A percentile compares a stretch with the other conserved stretches of the same genome.
These are phyloP conservation scores for Drosophila formosana DNA, from an alignment of 2,888 invertebrate genomes.

Conservation along the genomic window DNA sequence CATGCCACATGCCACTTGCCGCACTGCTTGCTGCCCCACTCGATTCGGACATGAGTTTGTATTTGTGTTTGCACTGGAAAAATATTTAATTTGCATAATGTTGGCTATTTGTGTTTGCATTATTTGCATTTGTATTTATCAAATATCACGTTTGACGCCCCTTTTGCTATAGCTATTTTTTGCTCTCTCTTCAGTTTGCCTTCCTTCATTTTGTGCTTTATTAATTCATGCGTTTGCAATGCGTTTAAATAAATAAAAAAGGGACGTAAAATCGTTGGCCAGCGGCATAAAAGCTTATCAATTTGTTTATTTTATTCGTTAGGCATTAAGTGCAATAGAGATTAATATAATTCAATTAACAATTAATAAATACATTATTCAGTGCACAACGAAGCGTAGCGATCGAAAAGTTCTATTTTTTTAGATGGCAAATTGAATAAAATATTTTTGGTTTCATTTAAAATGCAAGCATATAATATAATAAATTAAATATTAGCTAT, in stretches of 20 bases:
- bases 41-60: conserved; percentile 40
- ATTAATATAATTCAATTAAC: conserved; percentile 35
- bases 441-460: neutral
- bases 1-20: conserved; percentile 14
- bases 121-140: conserved; percentile 63
- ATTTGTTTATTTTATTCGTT: conserved; percentile 6
- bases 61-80: conserved; percentile 56
- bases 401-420: neutral
- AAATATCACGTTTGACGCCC: conserved; percentile 35
- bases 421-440: neutral
- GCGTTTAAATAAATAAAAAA: conserved; percentile 25
- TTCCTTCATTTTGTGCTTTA: conserved; percentile 19
- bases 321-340: neutral
- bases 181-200: neutral
- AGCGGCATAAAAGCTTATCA: conserved; percentile 18
- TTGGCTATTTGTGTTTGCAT: conserved; percentile 62
- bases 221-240: conserved; percentile 34
- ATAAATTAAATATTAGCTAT: too few species aligned
- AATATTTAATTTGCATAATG: conserved; percentile 80
- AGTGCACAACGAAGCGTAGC: conserved; percentile 6
- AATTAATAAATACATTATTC: conserved; percentile 31
- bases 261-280: neutral
- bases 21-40: conserved; percentile 25
- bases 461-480: neutral
- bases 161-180: conserved; percentile 3